phyloP scores from a whole-genome alignment of 2,113 vertebrate genomes.

The Notarius quadriscutis region DNA sequence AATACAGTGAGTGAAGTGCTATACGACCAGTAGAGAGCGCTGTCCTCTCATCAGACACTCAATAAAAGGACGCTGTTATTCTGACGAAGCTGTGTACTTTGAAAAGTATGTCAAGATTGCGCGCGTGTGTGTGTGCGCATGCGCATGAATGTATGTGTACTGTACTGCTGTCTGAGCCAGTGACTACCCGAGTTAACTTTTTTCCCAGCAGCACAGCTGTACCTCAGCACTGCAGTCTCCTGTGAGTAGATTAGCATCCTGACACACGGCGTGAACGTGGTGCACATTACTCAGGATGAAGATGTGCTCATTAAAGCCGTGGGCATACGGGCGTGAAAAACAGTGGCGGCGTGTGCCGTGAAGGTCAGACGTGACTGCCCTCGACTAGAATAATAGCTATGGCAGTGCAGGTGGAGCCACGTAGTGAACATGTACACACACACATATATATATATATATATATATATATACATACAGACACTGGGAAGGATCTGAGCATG shows the following conservation, averaged over 20 bases:
- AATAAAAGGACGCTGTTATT: not conserved
- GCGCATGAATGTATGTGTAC: slow-evolving; percentile 17
- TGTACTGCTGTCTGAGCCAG: not conserved
- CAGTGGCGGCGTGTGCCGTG: slow-evolving; percentile 7
- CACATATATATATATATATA: not conserved
- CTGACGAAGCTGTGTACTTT: slow-evolving; percentile 8
- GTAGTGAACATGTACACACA: not conserved
- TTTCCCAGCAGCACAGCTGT: slow-evolving; percentile 16
- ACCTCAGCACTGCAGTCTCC: slow-evolving; percentile 8
- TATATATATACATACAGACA: slow-evolving; percentile 16
- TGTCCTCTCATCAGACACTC: slow-evolving; percentile 62
- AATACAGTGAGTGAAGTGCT: not conserved
- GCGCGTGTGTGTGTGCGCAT: slow-evolving; percentile 19
- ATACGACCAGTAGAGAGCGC: slow-evolving; percentile 67
- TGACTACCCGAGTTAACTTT: slow-evolving; percentile 1
- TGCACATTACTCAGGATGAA: slow-evolving; percentile 45
- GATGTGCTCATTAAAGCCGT: slow-evolving; percentile 26
- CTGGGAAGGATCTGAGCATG: too few species aligned
- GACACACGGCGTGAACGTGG: not conserved
- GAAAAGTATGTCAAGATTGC: slow-evolving; percentile 43
- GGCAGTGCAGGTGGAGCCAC: slow-evolving; percentile 41
- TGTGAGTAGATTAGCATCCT: slow-evolving; percentile 13
- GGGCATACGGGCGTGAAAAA: slow-evolving; percentile 38
- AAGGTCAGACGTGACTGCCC: slow-evolving; percentile 49
- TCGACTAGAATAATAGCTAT: slow-evolving; percentile 40